Evolutionary conservation across 2,113 vertebrate genomes (phyloP), one percentile per base, ranked within the genome.

Genomic region (Colaptes auratus): DNA sequence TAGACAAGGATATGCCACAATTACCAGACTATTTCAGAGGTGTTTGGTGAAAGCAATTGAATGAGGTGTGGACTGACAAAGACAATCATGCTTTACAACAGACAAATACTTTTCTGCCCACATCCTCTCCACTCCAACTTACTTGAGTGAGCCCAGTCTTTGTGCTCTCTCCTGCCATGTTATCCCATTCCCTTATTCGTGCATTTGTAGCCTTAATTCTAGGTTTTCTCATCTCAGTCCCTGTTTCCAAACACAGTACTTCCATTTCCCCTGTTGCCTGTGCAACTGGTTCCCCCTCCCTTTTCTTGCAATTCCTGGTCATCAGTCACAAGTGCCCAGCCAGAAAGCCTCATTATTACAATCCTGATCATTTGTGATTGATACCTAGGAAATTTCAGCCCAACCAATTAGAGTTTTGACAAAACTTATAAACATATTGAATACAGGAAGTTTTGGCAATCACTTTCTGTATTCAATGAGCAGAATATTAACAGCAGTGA

Each of bases 181-280:
- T 65, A 76, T 44, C n/a, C 46, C 17, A 33, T 44, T 75, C 24
- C 10, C 12, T 78, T 53, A 75, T 3, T 33, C 18, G 21, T 7
- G 5, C n/a, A 58, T 77, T 72, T 77, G 30, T 31, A 77, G 30
- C 25, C 19, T 12, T 42, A 23, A 6, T 65, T 85, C 12, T n/a
- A 61, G 42, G 15, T 17, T 59, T 82, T 88, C 59, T 82, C 12
- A 23, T 65, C 35, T 46, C 69, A 63, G 21, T 33, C 55, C 17
- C 39, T 74, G 18, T 31, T 48, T 84, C 33, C 31, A 64, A 69
- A 20, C 21, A 39, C 53, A 64, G 30, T 10, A 86, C 48, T 46
- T 86, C 31, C 60, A 77, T 64, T 24, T 71, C 1, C 5, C 18
- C 7, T 0, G 0, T 0, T 64, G 58, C 28, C 48, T 76, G 11